These are phyloP conservation scores for Nomia melanderi DNA, from an alignment of 1,140 invertebrate species.

Conservation along the genomic window DNA sequence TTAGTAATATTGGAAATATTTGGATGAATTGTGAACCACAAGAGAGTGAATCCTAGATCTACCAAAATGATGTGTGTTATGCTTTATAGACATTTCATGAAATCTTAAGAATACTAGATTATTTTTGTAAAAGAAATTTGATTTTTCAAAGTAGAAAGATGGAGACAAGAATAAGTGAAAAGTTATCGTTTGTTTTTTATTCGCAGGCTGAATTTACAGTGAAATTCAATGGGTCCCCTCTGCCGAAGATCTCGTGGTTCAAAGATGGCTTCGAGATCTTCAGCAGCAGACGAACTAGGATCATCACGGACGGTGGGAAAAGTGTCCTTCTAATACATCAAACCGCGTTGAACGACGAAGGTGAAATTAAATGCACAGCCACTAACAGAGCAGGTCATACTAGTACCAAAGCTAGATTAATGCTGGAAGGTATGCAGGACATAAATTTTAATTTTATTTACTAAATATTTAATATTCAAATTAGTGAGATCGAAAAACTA, in stretches of 20 bases:
- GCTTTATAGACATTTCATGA: no score
- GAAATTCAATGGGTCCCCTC: conserved; percentile 89
- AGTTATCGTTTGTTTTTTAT: background rate
- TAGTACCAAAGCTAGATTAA: conserved; percentile 87
- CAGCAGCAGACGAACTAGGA: conserved; percentile 89
- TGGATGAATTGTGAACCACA: no score
- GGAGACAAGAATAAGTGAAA: no score
- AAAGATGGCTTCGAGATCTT: conserved; percentile 94
- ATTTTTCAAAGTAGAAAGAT: no score
- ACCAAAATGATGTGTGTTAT: no score
- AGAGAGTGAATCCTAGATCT: no score
- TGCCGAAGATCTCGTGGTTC: conserved; percentile 95
- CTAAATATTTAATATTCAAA: background rate
- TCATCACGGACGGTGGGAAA: conserved; percentile 88
- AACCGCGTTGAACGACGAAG: conserved; percentile 89
- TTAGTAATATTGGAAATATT: no score
- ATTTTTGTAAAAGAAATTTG: background rate
- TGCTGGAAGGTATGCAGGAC: conserved; percentile 84
- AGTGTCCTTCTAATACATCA: conserved; percentile 92
- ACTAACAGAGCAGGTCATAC: conserved; percentile 91
- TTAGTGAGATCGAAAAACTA: no score
- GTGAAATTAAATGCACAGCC: conserved; percentile 93
- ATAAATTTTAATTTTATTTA: background rate
- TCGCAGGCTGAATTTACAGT: conserved; percentile 89
- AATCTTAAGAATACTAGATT: no score